Conservation (phyloP, 2,888 invertebrate species). For the Chymomyza amoena region DNA sequence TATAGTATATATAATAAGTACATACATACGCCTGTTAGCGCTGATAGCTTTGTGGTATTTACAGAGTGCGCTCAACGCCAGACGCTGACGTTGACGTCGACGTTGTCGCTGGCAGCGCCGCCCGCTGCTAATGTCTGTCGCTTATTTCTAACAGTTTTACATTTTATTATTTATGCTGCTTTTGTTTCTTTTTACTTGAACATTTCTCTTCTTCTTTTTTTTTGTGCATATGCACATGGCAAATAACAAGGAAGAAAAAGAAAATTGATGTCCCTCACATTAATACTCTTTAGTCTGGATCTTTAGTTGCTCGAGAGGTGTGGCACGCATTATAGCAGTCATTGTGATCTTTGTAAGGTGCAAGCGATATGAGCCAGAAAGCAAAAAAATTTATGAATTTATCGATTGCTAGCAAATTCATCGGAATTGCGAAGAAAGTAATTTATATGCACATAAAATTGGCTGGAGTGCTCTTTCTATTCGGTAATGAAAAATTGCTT, state of each 20-base stretch:
- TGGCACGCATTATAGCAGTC: neutral
- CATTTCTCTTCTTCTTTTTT: neutral
- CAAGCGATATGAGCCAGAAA: no score
- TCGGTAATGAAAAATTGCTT: no score
- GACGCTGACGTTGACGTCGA: slow-evolving; percentile 10
- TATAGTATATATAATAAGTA: neutral
- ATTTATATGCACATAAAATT: no score
- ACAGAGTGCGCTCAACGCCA: slow-evolving; percentile 26
- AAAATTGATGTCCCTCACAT: neutral
- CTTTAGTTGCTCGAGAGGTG: neutral
- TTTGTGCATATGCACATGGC: neutral
- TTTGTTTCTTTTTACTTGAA: neutral
- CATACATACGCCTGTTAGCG: slow-evolving; percentile 7
- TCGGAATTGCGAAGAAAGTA: no score
- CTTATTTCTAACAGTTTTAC: slow-evolving; percentile 38
- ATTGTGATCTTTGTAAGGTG: no score
- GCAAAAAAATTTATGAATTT: no score
- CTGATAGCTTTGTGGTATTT: slow-evolving; percentile 46
- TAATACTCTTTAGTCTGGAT: neutral
- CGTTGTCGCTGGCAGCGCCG: neutral
- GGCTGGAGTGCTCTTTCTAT: no score
- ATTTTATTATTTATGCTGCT: slow-evolving; percentile 12
- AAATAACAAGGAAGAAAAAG: neutral
- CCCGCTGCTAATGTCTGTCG: slow-evolving; percentile 27
- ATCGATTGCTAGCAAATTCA: no score